Evolutionary conservation across 1,140 invertebrate species (phyloP), one percentile per base, ranked within the genome.

Genomic region (Cherax destructor): DNA sequence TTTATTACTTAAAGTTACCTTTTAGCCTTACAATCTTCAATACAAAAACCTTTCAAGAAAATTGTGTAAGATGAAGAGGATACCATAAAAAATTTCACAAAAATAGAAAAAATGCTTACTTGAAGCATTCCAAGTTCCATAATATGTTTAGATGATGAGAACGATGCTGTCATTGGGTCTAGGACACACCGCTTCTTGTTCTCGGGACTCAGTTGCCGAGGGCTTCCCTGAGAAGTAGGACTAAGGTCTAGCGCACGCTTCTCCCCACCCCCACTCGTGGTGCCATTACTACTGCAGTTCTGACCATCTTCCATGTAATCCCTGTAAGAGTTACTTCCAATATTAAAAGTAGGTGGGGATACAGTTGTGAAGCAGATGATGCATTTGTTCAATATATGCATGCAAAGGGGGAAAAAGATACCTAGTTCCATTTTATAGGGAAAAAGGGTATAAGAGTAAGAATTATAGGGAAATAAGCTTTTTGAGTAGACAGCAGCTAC

Each of bases 221-320:
- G 24, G 56, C 18, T 80, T 56, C 69, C 79, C 21, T 61, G 86
- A 18, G 80, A 41, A 74, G 24, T 21, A 21, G 77, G 74, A 69
- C 91, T 88, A 18, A 92, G 47, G 65, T 92, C 91, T 50, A 92
- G 41, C 1, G 91, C 91, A 69, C 91, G 80, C 18, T 92, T 92
- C 77, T 88, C 91, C 24, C 91, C 91, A 10, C 91, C 86, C n/a
- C 81, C 81, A 59, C 83, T 59, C 11, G n/a, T 65, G 30, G n/a
- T 86, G 16, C 86, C 18, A 7, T 41, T 59, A 24, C 87, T 56
- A 41, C 49, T 56, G 13, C 30, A 18, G 52, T 80, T 88, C 59
- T 78, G 72, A 56, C n/a, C 76, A 16, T 88, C 86, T 24, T 88
- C 86, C n/a, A 79, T 7, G 47, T 80, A 88, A 49, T 88, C 86